These are phyloP conservation scores for Halcyon chelicuti DNA, from an alignment of 2,797 vertebrate genomes.

Conservation along the genomic window DNA sequence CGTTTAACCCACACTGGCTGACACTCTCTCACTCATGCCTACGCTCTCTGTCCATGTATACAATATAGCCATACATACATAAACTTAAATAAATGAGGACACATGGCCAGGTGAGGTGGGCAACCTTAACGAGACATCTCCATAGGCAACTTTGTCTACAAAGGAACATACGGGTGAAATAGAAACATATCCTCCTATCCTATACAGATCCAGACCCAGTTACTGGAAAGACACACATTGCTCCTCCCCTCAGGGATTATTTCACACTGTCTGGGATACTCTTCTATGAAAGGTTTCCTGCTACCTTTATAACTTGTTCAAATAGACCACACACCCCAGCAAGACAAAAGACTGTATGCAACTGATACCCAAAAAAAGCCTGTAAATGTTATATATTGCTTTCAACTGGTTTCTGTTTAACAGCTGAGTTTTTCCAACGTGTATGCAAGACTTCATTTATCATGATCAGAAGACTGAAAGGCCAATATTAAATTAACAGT, in stretches of 20 bases:
- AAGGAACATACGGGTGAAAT: neutral
- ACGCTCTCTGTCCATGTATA: neutral
- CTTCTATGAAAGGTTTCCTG: neutral
- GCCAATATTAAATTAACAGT: neutral
- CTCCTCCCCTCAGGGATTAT: neutral
- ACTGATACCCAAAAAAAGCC: neutral
- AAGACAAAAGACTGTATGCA: neutral
- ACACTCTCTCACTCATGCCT: neutral
- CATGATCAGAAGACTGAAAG: neutral
- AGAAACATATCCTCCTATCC: neutral
- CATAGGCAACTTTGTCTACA: neutral
- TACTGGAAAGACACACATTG: neutral
- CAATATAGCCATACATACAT: neutral
- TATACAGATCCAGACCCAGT: neutral
- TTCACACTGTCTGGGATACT: neutral
- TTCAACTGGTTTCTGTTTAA: neutral
- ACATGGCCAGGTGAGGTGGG: neutral
- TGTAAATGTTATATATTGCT: fast-evolving
- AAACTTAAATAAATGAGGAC: neutral
- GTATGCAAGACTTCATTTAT: neutral
- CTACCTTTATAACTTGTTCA: neutral
- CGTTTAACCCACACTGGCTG: neutral
- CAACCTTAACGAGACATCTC: neutral
- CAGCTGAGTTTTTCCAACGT: neutral
- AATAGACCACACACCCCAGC: neutral